phyloP scores from a whole-genome alignment of 2,113 vertebrate species.

The Pelecanus crispus region DNA sequence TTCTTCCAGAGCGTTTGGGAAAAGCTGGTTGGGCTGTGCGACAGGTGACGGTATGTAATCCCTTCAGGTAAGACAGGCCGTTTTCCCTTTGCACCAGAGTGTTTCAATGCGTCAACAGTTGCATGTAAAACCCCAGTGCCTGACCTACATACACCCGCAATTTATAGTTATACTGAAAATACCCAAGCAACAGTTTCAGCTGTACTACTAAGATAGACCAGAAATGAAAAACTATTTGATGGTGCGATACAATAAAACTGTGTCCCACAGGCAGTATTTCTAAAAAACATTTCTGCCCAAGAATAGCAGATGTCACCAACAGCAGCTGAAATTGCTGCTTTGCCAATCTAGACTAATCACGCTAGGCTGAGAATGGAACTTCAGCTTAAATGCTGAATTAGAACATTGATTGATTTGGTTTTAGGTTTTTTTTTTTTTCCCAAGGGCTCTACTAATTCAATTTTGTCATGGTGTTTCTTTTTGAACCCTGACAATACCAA shows the following conservation, averaged over 20 bases:
- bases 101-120: neutral
- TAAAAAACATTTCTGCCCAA: neutral
- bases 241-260: neutral
- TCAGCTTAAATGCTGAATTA: neutral
- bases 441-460: neutral
- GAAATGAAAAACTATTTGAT: neutral
- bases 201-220: neutral
- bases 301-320: neutral
- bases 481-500: neutral
- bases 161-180: neutral
- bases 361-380: neutral
- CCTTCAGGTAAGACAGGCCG: neutral
- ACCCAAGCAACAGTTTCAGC: neutral
- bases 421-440: neutral
- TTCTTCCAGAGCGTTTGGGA: neutral
- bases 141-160: neutral
- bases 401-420: neutral
- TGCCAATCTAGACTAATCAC: neutral
- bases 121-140: neutral
- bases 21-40: fast-evolving
- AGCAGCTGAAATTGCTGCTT: neutral
- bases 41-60: fast-evolving
- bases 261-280: neutral
- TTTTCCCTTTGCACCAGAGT: neutral
- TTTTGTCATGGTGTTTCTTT: neutral